Evolutionary conservation across 2,888 invertebrate species (phyloP), one percentile per base, ranked within the genome.

Genomic region (Beris chalybata): DNA sequence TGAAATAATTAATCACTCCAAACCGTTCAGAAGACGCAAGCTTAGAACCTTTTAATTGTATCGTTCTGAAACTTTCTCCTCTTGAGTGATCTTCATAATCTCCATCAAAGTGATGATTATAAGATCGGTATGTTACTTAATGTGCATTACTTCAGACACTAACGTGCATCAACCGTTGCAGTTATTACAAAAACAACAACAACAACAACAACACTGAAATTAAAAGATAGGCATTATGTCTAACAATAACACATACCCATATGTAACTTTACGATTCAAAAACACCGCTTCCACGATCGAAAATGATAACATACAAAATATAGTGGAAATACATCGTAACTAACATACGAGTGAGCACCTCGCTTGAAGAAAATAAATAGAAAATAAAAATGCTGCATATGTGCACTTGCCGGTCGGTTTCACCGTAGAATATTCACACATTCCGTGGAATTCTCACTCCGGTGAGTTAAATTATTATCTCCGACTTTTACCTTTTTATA

Each of bases 401-500:
- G 22, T 22, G 61, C 61, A 61, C 61, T 61, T 61, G 61, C 61
- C 58, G 48, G 58, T 59, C 31, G 57, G 61, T 61, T 61, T 61
- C 61, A 61, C 61, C 61, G 61, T 43, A 52, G 29, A 15, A 50
- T 61, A 61, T 52, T 50, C 47, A 52, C 52, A 61, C 43, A 61
- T 61, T 50, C 31, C 38, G 29, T 50, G 52, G 52, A 52, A 29
- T 52, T 61, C 61, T 61, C 22, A 50, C 50, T 52, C 61, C 50
- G 61, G 50, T 30, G 61, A 52, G 61, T 50, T 32, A 13, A 61
- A 38, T 52, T 15, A 52, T 13, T 52, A 38, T 38, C 5, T 5
- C 50, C 61, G 50, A 52, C 61, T 61, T 61, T 61, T 61, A 61
- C 61, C 61, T 61, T 61, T 61, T 61, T 52, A 61, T 32, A 15